Base-by-base conservation (phyloP, 2,797 vertebrate genomes). In the Diceros bicornis region DNA sequence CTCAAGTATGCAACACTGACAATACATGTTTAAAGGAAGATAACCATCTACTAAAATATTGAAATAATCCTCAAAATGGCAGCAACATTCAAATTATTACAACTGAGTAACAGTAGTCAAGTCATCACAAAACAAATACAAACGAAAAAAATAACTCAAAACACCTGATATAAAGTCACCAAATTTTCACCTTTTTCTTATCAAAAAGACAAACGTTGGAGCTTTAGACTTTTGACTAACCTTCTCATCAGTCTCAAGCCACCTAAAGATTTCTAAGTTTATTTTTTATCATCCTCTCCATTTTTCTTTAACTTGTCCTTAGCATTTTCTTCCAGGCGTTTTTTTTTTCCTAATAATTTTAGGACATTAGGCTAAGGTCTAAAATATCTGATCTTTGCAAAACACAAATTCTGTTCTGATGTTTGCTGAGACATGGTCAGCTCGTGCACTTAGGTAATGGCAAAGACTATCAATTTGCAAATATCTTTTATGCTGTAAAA, bases 21-120 rank as follows among this genome's bases (percentile, higher is more conserved):
- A 94, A 82, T 85, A 50, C 23, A 23, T 8, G 14, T 93, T 91
- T 94, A 85, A 92, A 91, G 66, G 74, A 82, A 94, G 95, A 78
- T 62, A 92, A 41, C 29, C 34, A 52, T 20, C 37, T 32, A 29
- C 77, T 78, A 89, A 97, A 89, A 94, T 66, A 97, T 64, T 96
- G 90, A 82, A 89, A 69, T 81, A 77, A 78, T 84, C 61, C 27
- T 47, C 41, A 89, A 87, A 91, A 85, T 55, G 72, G 57, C 10
- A 68, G 55, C 64, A 13, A n/a, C 64, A 88, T 64, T 64, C 64
- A 68, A 66, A 89, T 57, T 44, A 71, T 69, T 89, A 62, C 34
- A 68, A 64, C 34, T 50, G 55, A 79, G n/a, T 59, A 82, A 68
- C 25, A 81, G 52, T 44, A 44, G 50, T 88, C 6, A 83, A 82